Evolutionary conservation across 2,113 vertebrate species (phyloP), one percentile per base, ranked within the genome.

Genomic region (Ptychochromis oligacanthus): DNA sequence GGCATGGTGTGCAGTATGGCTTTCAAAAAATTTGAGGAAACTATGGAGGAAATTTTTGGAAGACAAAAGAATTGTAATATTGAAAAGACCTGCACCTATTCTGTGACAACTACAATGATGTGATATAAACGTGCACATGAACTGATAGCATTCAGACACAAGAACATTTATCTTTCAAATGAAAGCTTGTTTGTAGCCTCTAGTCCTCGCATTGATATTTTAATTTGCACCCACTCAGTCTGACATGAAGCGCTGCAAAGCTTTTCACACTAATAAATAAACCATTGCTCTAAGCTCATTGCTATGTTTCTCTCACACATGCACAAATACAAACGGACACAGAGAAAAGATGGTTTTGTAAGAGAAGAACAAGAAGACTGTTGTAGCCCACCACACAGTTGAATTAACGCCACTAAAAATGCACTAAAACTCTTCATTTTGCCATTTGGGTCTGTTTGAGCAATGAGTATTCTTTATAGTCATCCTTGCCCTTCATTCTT

Each of bases 231-330:
- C 67, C 67, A 72, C 67, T 72, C 46, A 72, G 26, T 72, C 46
- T 34, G 46, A 72, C 67, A 72, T 54, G 46, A 40, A 72, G 24
- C 52, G 67, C 31, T 72, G 67, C 67, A 60, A 20, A 75, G 59
- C 34, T 76, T 83, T 82, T 79, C 75, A 76, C 76, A 20, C 46
- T 57, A 38, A 52, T 72, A 82, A 80, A 82, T 85, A 65, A 76
- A 72, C 46, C 26, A 79, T 79, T 28, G 22, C 54, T 59, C 59
- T 55, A 67, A 88, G 54, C 64, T 80, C 36, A 49, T 26, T 80
- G 77, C 36, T n/a, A 80, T 84, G 70, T 62, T 75, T 52, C 49
- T 58, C 31, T 52, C 38, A 43, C 18, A 82, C 26, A 40, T 57
- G 57, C 70, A 18, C 49, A 81, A 62, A 82, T 40, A 40, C 18